Percentiles rank a stretch among this genome's conserved stretches.
Evolutionary conservation across 1,140 invertebrate species (phyloP).

Genomic region (Sycophaga agraensis): DNA sequence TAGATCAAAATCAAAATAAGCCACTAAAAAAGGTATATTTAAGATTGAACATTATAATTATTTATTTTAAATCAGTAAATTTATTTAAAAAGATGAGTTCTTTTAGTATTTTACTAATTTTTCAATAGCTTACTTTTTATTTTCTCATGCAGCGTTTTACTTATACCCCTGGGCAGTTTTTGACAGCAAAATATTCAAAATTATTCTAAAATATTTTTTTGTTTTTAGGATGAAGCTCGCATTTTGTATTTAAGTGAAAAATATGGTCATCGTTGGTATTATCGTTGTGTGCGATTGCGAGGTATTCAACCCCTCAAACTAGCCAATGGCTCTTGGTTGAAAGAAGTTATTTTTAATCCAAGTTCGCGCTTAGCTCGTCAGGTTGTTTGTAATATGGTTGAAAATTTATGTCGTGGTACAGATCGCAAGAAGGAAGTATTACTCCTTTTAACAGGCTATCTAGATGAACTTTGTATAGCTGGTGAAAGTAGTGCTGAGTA

Average conservation of each 20-base stretch:
- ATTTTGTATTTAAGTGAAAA: conserved; percentile 74
- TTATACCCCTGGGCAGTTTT: no score
- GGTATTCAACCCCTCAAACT: conserved; percentile 58
- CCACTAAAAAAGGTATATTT: conserved; percentile 44
- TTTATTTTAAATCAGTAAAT: no score
- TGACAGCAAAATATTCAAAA: background rate
- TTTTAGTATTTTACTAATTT: no score
- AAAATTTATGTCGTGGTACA: conserved; percentile 75
- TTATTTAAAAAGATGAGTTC: no score
- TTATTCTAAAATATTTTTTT: background rate
- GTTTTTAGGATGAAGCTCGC: conserved; percentile 54
- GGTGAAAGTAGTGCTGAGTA: conserved; percentile 94
- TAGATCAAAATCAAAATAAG: conserved; percentile 40
- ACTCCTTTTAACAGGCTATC: conserved; percentile 83
- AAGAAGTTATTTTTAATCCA: conserved; percentile 86
- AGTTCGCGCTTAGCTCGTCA: conserved; percentile 85
- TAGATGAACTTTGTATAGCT: conserved; percentile 79
- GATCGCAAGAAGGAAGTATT: conserved; percentile 76
- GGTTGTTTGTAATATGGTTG: conserved; percentile 85
- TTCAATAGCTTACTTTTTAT: no score
- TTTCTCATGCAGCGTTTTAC: no score
- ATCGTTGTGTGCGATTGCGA: conserved; percentile 46
- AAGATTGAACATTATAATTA: no score
- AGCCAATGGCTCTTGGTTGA: conserved; percentile 77
- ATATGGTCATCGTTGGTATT: conserved; percentile 69